Base-by-base conservation (phyloP, 2,888 invertebrate species). In the Eubasilissa splendida region DNA sequence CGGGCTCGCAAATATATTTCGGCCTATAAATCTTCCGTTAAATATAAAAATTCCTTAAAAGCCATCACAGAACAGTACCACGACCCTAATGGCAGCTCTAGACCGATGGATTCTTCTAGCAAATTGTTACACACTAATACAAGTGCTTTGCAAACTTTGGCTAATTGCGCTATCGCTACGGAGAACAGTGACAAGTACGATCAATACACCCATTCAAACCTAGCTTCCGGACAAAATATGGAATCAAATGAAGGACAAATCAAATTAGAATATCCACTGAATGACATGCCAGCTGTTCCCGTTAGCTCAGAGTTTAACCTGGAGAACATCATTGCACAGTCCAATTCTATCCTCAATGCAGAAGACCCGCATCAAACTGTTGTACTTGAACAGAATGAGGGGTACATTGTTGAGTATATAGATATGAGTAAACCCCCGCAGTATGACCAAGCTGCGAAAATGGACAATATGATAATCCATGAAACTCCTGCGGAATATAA, bases 1-100 rank as follows among this genome's bases (percentile, higher is more conserved):
- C 90, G 93, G 85, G 93, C 94, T 81, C 89, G 90, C 85, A 90
- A 90, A 86, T 93, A 93, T 86, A 88, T 87, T 86, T 85, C 85
- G 31, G 59, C 54, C 33, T 75, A 76, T 42, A 79, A 79, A 59
- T 58, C 50, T 8, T 65, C 65, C 9, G 58, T 70, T 11, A 74
- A 65, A 10, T 80, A 53, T 33, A 77, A 77, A 53, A 77, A 74
- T 9, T 53, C n/a, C 14, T 22, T 12, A 12, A 75, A 52, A 4
- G 68, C 79, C n/a, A 54, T 75, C 12, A 56, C 77, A 0, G 63
- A 76, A 54, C 80, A 63, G 11, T 71, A n/a, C 42, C 50, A 12
- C 9, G n/a, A 75, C 11, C 9, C 31, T 8, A 22, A 22, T 22
- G 52, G 50, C 75, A 50, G 50, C 4, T 42, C 33, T 31, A 53